These are phyloP conservation scores for Drosophila hamatofila DNA, from an alignment of 2,888 invertebrate genomes.

Conservation along the genomic window DNA sequence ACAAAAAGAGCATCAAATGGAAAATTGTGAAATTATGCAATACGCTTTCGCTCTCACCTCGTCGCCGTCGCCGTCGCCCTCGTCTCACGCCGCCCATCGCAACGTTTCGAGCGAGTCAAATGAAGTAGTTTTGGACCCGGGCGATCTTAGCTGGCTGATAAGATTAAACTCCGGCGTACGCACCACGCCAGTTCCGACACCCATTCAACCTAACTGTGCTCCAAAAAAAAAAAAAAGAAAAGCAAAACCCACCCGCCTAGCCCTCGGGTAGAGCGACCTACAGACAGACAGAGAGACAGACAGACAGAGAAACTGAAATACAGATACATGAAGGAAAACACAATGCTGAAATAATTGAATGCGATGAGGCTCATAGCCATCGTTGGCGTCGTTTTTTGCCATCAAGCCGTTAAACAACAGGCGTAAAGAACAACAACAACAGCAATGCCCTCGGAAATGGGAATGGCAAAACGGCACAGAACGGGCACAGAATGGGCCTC, in stretches of 20 bases:
- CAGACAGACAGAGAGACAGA: constrained; percentile 14
- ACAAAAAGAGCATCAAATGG: constrained; percentile 83
- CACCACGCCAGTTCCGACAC: constrained; percentile 56
- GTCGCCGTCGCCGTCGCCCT: neutral
- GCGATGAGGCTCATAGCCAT: constrained; percentile 80
- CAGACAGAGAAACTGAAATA: constrained; percentile 21
- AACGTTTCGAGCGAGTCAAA: constrained; percentile 48
- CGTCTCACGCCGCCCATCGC: neutral
- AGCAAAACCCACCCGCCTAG: constrained; percentile 37
- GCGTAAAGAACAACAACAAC: constrained; percentile 62
- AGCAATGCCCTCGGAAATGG: constrained; percentile 31
- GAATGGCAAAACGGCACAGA: constrained; percentile 33
- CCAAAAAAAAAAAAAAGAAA: constrained; percentile 5
- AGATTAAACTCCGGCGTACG: constrained; percentile 75
- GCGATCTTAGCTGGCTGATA: constrained; percentile 73
- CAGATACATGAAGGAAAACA: constrained; percentile 54
- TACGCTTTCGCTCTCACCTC: constrained; percentile 69
- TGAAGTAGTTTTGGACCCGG: constrained; percentile 78
- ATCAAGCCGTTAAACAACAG: constrained; percentile 81
- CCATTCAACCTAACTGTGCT: constrained; percentile 41
- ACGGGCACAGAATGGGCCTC: constrained; percentile 65
- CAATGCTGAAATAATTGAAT: constrained; percentile 81
- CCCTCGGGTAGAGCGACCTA: constrained; percentile 27
- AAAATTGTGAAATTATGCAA: constrained; percentile 85
- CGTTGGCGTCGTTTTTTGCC: constrained; percentile 72